These are phyloP conservation scores for Hippocampus kuda DNA, from an alignment of 2,797 vertebrate genomes.

Conservation along the genomic window DNA sequence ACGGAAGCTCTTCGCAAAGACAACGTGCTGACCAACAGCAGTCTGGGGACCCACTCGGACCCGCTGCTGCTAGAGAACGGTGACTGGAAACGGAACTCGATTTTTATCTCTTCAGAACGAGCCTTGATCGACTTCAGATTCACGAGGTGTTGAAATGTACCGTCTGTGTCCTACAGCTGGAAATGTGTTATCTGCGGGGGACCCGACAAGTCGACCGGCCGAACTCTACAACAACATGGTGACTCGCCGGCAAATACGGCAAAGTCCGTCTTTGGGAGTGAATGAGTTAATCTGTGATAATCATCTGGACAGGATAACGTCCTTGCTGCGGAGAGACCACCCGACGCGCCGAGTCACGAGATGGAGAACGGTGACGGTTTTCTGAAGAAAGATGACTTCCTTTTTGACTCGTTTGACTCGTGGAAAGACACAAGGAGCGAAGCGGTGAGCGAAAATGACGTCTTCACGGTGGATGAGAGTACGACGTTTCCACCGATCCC, in stretches of 20 bases:
- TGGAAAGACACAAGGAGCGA: slow-evolving; percentile 35
- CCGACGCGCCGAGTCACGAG: slow-evolving; percentile 56
- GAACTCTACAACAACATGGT: slow-evolving; percentile 59
- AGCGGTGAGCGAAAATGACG: slow-evolving; percentile 58
- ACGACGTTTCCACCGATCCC: neutral
- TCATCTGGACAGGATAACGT: slow-evolving; percentile 67
- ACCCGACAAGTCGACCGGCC: slow-evolving; percentile 45
- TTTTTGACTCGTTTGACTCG: slow-evolving; percentile 45
- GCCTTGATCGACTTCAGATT: neutral
- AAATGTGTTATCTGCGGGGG: slow-evolving; percentile 39
- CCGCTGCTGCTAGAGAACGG: slow-evolving; percentile 53
- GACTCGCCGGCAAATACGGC: slow-evolving; percentile 21
- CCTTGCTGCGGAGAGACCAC: slow-evolving; percentile 78
- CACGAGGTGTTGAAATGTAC: neutral
- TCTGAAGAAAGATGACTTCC: slow-evolving; percentile 59
- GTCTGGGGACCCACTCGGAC: slow-evolving; percentile 42
- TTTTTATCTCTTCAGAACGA: neutral
- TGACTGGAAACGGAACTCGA: slow-evolving; percentile 38
- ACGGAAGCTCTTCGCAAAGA: slow-evolving; percentile 78
- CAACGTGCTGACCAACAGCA: slow-evolving; percentile 68
- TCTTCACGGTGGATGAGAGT: slow-evolving; percentile 57
- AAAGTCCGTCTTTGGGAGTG: neutral
- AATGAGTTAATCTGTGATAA: neutral
- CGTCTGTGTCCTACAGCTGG: slow-evolving; percentile 35
- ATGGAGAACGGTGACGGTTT: slow-evolving; percentile 30